Conservation (phyloP, 2,797 vertebrate genomes). For the Acanthurus lineatus region DNA sequence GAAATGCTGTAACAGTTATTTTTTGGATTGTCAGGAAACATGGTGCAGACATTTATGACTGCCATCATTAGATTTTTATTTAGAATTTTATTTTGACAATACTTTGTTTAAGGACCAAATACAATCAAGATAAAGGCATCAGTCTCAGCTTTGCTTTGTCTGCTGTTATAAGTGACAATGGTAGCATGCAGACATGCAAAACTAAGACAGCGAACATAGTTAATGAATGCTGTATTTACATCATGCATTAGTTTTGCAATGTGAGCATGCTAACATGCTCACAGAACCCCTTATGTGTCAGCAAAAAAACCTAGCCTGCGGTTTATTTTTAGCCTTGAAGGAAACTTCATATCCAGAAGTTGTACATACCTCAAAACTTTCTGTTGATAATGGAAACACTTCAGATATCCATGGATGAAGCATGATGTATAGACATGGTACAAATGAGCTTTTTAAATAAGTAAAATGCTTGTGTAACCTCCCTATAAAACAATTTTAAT, state of each 20-base stretch:
- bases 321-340: not conserved
- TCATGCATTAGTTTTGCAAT: not conserved
- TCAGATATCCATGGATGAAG: not conserved
- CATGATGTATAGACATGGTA: not conserved
- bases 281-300: not conserved
- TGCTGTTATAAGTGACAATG: too few species aligned
- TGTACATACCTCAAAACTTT: not conserved
- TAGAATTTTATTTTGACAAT: too few species aligned
- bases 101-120: too few species aligned
- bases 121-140: too few species aligned
- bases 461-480: not conserved
- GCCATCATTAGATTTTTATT: too few species aligned
- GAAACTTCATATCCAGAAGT: not conserved
- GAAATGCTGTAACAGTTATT: too few species aligned
- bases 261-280: not conserved
- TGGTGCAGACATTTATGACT: too few species aligned
- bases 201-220: not conserved
- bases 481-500: not conserved
- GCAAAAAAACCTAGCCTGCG: not conserved
- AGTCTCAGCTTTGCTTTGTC: too few species aligned
- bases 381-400: not conserved
- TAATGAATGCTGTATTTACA: not conserved
- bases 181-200: too few species aligned
- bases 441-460: not conserved
- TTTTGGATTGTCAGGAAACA: too few species aligned